Conservation (phyloP, 92 coral and sea anemone genomes). For the Epizoanthus illoricatus region DNA sequence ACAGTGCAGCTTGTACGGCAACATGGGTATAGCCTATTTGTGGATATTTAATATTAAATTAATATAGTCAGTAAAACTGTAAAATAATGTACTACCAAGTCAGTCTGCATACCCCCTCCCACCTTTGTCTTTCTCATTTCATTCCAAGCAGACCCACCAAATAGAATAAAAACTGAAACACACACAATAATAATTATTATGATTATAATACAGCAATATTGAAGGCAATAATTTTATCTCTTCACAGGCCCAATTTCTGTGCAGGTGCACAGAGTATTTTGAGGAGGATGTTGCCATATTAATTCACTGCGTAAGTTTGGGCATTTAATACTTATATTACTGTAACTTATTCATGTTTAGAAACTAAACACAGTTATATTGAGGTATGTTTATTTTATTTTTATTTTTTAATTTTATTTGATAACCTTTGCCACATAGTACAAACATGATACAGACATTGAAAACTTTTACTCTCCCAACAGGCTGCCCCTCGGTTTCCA, state of each 20-base stretch:
- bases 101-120: too few species aligned
- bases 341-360: neutral
- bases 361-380: neutral
- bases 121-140: too few species aligned
- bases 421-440: neutral
- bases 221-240: neutral
- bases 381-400: neutral
- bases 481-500: too few species aligned
- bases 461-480: too few species aligned
- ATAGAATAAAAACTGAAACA: too few species aligned
- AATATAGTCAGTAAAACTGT: too few species aligned
- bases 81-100: too few species aligned
- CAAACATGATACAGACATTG: neutral
- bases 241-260: conserved; percentile 64
- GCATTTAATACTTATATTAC: neutral
- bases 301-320: conserved; percentile 73
- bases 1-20: too few species aligned
- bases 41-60: too few species aligned
- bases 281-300: conserved; percentile 64
- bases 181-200: neutral
- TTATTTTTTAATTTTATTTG: neutral
- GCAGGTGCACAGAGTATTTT: conserved; percentile 66
- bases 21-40: too few species aligned
- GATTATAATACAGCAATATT: neutral
- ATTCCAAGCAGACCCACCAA: too few species aligned